Evolutionary conservation across 2,113 vertebrate species (phyloP).

Genomic region (Isichthys henryi): DNA sequence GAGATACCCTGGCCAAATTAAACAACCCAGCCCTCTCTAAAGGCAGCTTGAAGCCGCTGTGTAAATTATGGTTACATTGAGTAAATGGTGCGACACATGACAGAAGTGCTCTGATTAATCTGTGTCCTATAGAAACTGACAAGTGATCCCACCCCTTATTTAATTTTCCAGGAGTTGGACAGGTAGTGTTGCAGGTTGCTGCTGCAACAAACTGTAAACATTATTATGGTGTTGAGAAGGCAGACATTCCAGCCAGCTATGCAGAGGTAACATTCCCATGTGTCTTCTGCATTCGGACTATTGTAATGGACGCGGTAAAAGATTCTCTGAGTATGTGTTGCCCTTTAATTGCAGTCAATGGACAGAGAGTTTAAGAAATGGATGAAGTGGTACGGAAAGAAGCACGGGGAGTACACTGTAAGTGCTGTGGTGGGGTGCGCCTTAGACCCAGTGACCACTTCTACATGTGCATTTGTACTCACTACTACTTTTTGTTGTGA

Average conservation of each 20-base stretch:
- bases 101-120: neutral
- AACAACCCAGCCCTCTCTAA: neutral
- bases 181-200: constrained; percentile 97
- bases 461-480: neutral
- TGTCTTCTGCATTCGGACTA: neutral
- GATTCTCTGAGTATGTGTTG: neutral
- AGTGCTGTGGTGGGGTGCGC: neutral
- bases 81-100: neutral
- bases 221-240: constrained; percentile 97
- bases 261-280: constrained; percentile 72
- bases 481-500: constrained; percentile 35
- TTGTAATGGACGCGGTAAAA: neutral
- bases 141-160: neutral
- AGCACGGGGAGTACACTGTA: constrained; percentile 86
- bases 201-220: constrained; percentile 96
- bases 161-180: constrained; percentile 77
- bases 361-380: constrained; percentile 96
- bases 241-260: constrained; percentile 94
- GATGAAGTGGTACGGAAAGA: constrained; percentile 99
- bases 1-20: neutral
- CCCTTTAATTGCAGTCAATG: constrained; percentile 74
- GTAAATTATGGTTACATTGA: neutral
- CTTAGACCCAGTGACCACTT: neutral
- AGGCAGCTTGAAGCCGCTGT: neutral
- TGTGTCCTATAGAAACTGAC: neutral